These are phyloP conservation scores for Dasypogon diadema DNA, from an alignment of 2,888 invertebrate genomes.

Conservation along the genomic window DNA sequence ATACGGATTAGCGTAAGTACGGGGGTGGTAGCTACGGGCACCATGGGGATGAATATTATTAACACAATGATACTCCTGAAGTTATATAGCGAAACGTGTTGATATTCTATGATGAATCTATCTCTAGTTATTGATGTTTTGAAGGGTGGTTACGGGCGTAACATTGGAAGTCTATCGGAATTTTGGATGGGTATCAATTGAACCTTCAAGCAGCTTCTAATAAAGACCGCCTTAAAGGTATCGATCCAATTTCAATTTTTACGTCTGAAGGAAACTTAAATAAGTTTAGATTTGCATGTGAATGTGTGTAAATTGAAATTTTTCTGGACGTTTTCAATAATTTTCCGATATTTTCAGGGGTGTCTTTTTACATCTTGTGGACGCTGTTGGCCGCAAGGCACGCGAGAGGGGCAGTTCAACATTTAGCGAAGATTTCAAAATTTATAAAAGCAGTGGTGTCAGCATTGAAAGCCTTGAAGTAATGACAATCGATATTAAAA, in stretches of 20 bases:
- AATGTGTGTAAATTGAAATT: not conserved
- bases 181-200: too few relatives aligned
- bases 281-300: not conserved
- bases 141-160: too few relatives aligned
- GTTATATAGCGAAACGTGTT: not conserved
- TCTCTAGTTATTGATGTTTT: not conserved
- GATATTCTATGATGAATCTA: not conserved
- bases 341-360: conserved; percentile 31
- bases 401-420: conserved; percentile 47
- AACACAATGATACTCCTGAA: not conserved
- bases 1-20: too few relatives aligned
- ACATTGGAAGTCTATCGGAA: too few relatives aligned
- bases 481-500: conserved; percentile 43
- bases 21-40: not conserved
- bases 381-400: conserved; percentile 26
- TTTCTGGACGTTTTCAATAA: not conserved
- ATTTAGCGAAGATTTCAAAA: conserved; percentile 42
- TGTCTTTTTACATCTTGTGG: conserved; percentile 47
- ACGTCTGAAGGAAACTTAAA: not conserved
- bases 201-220: too few relatives aligned
- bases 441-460: conserved; percentile 39
- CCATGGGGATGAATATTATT: not conserved
- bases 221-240: too few relatives aligned
- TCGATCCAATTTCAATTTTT: not conserved
- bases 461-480: conserved; percentile 46